Conservation (phyloP, 2,113 vertebrate genomes). For the Chionis minor region DNA sequence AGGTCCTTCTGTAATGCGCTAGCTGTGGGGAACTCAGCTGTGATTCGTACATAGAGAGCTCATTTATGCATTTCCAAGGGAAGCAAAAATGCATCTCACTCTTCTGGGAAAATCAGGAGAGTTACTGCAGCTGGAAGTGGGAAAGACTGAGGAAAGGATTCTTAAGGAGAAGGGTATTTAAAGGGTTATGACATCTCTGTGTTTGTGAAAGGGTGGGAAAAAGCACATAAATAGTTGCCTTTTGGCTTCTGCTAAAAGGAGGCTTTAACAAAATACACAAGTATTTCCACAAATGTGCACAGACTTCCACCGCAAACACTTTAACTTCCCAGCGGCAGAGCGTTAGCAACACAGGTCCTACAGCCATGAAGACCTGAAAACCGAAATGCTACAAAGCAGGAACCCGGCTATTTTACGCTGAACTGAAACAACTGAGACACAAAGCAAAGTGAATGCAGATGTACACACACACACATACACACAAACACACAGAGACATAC, state of each 20-base stretch:
- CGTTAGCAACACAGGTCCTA: background rate
- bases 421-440: background rate
- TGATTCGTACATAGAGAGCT: conserved; percentile 73
- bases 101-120: conserved; percentile 73
- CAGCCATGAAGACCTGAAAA: background rate
- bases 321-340: background rate
- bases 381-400: background rate
- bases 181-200: conserved; percentile 49
- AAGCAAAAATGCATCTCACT: conserved; percentile 63
- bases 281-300: background rate
- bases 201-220: conserved; percentile 56
- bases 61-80: conserved; percentile 82
- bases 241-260: conserved; percentile 49
- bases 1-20: conserved; percentile 78
- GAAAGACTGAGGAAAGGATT: conserved; percentile 65
- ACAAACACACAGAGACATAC: background rate
- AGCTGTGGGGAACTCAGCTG: conserved; percentile 77
- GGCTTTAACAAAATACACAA: conserved; percentile 43
- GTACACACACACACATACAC: background rate
- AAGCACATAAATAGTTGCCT: conserved; percentile 37
- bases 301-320: background rate
- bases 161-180: conserved; percentile 47
- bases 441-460: background rate
- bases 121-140: conserved; percentile 72
- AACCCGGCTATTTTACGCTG: background rate